Base-by-base conservation (phyloP, 2,113 vertebrate genomes). In the Emydura subglobosa region DNA sequence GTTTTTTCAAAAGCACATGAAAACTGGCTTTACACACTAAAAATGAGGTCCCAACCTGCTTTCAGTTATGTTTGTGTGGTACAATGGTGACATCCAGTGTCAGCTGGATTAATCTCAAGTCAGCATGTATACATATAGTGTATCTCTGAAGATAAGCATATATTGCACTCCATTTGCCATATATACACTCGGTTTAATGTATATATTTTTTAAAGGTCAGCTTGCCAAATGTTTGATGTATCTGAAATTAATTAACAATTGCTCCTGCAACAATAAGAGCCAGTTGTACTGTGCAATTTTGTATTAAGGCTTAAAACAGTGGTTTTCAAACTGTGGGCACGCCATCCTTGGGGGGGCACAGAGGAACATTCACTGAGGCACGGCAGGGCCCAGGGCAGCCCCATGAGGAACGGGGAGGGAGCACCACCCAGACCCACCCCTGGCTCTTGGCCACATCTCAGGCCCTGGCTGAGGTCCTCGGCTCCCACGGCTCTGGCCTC, bases 51-150 rank as follows among this genome's bases (percentile, higher is more conserved):
- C 80, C 22, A 47, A 85, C 88, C 92, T 95, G 22, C 59, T 57
- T 39, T 34, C 55, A 7, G 57, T 0, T 14, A 10, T 21, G 5
- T 88, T 91, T 96, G 16, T 5, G 82, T 27, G 57, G 96, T 87
- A 80, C 97, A 97, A 97, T 34, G 97, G 95, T 97, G 98, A 97
- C 97, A 97, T 97, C 97, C 97, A 98, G 98, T 97, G 98, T 97
- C 96, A 88, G 94, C 55, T 44, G 44, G 51, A 21, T 55, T 21
- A 89, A 96, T 95, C 90, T 97, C 95, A 94, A 57, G 85, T 24
- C 53, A 92, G 79, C 12, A 3, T 1, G 82, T 3, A 31, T 13
- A 92, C 1, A 14, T 1, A 31, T 39, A 81, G 16, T 13, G 5
- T 1, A 49, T 10, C 86, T 50, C n/a, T 51, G 6, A 4, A 78